Conservation (phyloP, 2,113 vertebrate genomes). For the Tylochromis polylepis region DNA sequence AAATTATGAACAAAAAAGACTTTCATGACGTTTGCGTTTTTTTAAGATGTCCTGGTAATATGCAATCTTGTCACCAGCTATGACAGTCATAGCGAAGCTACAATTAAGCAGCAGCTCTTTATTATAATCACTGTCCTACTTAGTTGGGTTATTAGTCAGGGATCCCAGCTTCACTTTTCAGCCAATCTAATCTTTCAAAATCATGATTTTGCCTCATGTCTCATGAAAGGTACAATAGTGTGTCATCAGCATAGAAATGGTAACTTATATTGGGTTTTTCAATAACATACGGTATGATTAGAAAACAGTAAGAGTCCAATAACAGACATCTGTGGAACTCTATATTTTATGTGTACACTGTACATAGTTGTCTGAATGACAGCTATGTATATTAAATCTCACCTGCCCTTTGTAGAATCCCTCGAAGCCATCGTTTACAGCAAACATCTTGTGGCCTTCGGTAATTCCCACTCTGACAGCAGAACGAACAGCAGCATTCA, state of each 20-base stretch:
- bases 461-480: slow-evolving; percentile 91
- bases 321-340: neutral
- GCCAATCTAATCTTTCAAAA: neutral
- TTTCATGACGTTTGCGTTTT: neutral
- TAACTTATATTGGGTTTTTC: neutral
- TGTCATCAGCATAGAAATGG: neutral
- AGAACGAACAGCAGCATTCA: slow-evolving; percentile 93
- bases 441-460: slow-evolving; percentile 92
- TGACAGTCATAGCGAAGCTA: neutral
- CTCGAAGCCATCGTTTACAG: slow-evolving; percentile 91
- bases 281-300: neutral
- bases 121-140: neutral
- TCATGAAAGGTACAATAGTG: neutral
- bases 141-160: neutral
- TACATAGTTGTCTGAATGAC: neutral
- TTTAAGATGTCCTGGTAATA: neutral
- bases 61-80: neutral
- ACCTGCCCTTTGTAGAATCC: slow-evolving; percentile 92
- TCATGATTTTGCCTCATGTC: neutral
- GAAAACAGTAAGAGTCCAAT: neutral
- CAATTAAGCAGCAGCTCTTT: neutral
- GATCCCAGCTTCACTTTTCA: slow-evolving; percentile 7
- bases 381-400: slow-evolving; percentile 21
- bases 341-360: neutral
- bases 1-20: neutral